Evolutionary conservation across 1,140 invertebrate genomes (phyloP).

Genomic region (Drosophila nannoptera): DNA sequence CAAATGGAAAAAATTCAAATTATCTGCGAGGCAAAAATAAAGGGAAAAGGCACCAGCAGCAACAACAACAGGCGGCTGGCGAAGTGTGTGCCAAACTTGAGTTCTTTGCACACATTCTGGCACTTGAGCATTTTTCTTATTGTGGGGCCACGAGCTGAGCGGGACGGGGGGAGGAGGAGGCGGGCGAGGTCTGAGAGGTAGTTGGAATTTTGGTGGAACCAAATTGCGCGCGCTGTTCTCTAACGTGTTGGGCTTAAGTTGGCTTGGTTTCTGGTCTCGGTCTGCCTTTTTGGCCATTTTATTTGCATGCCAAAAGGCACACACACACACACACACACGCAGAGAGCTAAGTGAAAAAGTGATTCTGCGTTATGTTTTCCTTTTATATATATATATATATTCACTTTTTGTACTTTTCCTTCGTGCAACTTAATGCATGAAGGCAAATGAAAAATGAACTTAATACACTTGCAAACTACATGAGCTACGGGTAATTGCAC

Average conservation of each 20-base stretch:
- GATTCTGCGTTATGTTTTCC: conserved; percentile 51
- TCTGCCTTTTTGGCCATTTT: conserved; percentile 53
- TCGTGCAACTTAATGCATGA: conserved; percentile 61
- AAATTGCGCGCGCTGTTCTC: conserved; percentile 70
- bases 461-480: conserved; percentile 70
- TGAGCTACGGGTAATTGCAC: conserved; percentile 65
- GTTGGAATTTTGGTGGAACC: conserved; percentile 46
- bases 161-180: neutral
- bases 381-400: conserved; percentile 7
- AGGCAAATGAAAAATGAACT: conserved; percentile 74
- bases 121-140: conserved; percentile 77
- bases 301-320: conserved; percentile 74
- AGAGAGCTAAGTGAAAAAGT: conserved; percentile 71
- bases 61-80: conserved; percentile 5
- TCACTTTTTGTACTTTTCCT: conserved; percentile 37
- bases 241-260: conserved; percentile 77
- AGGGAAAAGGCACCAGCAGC: conserved; percentile 39
- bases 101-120: conserved; percentile 77
- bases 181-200: neutral
- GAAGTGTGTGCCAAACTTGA: conserved; percentile 70
- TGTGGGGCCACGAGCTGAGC: conserved; percentile 31
- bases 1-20: conserved; percentile 76
- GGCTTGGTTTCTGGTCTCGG: conserved; percentile 71
- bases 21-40: conserved; percentile 62
- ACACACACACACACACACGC: conserved; percentile 20